Evolutionary conservation across 92 coral and sea anemone genomes (phyloP).

Genomic region (Epizoanthus illoricatus): DNA sequence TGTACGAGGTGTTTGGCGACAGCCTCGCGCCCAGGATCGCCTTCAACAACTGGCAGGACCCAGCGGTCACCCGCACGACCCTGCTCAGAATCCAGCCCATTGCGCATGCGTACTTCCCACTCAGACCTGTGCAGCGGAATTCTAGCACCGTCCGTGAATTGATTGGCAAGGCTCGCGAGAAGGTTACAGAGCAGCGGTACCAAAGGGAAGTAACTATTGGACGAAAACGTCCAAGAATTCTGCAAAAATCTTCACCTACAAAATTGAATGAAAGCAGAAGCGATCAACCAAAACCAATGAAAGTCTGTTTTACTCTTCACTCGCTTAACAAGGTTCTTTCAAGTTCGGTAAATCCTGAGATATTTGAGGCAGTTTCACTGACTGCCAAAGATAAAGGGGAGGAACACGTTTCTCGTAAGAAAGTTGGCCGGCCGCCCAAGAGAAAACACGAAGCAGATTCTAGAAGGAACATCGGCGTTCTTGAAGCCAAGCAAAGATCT

Average conservation of each 20-base stretch:
- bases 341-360: not conserved
- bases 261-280: constrained; percentile 32
- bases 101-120: constrained; percentile 86
- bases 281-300: constrained; percentile 28
- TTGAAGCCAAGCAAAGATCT: constrained; percentile 9
- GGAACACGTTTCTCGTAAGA: constrained; percentile 30
- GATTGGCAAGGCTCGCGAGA: constrained; percentile 58
- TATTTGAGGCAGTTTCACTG: constrained; percentile 3
- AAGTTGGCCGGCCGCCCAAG: constrained; percentile 24
- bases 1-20: constrained; percentile 84
- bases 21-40: constrained; percentile 78
- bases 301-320: constrained; percentile 42
- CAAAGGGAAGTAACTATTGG: not conserved
- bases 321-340: constrained; percentile 14
- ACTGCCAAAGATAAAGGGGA: constrained; percentile 4
- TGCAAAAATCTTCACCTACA: constrained; percentile 35
- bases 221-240: constrained; percentile 46
- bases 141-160: constrained; percentile 61
- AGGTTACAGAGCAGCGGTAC: not conserved
- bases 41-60: constrained; percentile 91
- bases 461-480: constrained; percentile 6
- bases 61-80: constrained; percentile 72
- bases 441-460: constrained; percentile 2
- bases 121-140: constrained; percentile 78
- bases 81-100: constrained; percentile 78